These are phyloP conservation scores for Drosophila takahashii DNA, from an alignment of 1,140 invertebrate species.

Conservation along the genomic window DNA sequence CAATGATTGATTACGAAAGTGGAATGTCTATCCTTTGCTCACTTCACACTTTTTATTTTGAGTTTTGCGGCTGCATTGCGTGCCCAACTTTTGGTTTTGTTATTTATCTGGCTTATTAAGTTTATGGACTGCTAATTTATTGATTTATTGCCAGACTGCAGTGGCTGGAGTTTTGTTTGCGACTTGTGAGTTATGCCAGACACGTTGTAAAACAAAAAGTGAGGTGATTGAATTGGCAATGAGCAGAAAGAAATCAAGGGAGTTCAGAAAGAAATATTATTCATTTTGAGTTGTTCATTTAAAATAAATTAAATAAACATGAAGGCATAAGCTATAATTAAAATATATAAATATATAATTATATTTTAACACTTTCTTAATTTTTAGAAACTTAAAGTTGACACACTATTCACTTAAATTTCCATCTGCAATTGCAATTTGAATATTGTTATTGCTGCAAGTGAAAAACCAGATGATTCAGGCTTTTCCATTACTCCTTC, in stretches of 20 bases:
- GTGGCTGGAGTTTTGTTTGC: conserved; percentile 18
- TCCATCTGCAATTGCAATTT: conserved; percentile 1
- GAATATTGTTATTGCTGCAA: not conserved
- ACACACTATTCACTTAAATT: not conserved
- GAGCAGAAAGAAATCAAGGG: conserved; percentile 29
- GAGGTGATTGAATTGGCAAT: conserved; percentile 39
- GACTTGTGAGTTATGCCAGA: conserved; percentile 31
- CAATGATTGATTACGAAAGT: conserved; percentile 60
- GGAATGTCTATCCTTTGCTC: conserved; percentile 20
- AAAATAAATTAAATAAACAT: no score
- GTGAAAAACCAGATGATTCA: conserved; percentile 41
- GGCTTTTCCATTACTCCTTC: conserved; percentile 33
- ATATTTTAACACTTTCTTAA: not conserved
- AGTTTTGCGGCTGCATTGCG: conserved; percentile 22
- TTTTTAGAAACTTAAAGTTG: not conserved
- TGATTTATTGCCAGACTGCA: conserved; percentile 43
- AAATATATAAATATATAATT: no score
- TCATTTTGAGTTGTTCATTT: no score
- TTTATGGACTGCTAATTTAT: conserved; percentile 78
- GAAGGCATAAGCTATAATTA: no score
- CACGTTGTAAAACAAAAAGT: conserved; percentile 35
- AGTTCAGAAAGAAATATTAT: conserved; percentile 13
- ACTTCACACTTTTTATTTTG: conserved; percentile 8
- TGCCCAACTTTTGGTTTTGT: conserved; percentile 31
- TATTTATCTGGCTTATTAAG: conserved; percentile 64